Base-by-base conservation (phyloP, 2,888 invertebrate genomes). In the Melolontha melolontha region DNA sequence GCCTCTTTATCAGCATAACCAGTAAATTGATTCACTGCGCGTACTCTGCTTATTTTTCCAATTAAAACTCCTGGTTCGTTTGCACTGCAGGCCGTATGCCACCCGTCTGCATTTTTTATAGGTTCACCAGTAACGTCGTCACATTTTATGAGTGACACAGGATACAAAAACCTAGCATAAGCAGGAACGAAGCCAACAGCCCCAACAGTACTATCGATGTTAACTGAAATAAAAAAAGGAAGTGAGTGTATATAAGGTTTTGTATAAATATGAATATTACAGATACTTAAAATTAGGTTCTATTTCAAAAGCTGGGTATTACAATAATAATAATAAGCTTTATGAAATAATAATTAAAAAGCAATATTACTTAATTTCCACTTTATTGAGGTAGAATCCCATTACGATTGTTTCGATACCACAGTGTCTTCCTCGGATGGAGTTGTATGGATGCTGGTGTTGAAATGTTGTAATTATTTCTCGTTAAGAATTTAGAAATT, bases 111-210 rank as follows among this genome's bases (percentile, higher is more conserved):
- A 47, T 91, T 89, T 39, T 96, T 86, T 10, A 95, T 79, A 0
- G 93, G 91, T 67, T 90, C 89, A 2, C 94, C 94, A 0, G 88
- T 89, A 63, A 87, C 87, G 79, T 92, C 91, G 68, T 94, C 88
- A 55, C 80, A 83, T 71, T 86, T 87, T 54, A 93, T 85, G 62
- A 94, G 79, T 0, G 87, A 87, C 0, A 93, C 89, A 0, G 94
- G 94, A 79, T 91, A 87, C 0, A 89, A 47, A 0, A 76, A 75
- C 4, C 81, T 80, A 0, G 84, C 84, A 76, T 88, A 85, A 75
- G 88, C 84, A 0, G 96, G 95, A 59, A 95, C 87, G 83, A 97
- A 98, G 0, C 98, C 98, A 62, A 97, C 93, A 6, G 97, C 94
- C 1, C 97, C 98, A 41, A 94, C 85, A 64, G 89, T 93, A 82